Conservation (phyloP, 2,888 invertebrate genomes). For the Nemotelus pantherinus region DNA sequence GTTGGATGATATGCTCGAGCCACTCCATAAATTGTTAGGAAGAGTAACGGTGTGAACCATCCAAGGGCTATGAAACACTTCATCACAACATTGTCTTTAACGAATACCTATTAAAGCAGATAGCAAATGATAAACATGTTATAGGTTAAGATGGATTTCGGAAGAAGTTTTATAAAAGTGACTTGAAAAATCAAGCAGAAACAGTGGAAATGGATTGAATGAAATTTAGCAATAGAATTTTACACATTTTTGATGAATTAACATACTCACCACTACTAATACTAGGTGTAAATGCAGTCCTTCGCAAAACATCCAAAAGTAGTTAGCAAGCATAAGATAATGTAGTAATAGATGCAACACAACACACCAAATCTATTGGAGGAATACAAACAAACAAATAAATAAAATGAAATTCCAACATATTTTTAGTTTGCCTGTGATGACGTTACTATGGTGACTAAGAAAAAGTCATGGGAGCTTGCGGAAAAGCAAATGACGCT, state of each 20-base stretch:
- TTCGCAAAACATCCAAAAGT: constrained; percentile 88
- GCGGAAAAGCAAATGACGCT: too few species aligned
- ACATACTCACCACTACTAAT: constrained; percentile 72
- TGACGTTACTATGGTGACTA: too few species aligned
- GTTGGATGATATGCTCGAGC: constrained; percentile 64
- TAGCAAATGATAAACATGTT: constrained; percentile 16
- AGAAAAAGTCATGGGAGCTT: too few species aligned
- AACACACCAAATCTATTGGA: constrained; percentile 75
- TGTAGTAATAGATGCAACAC: constrained; percentile 73
- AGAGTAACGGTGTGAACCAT: constrained; percentile 72
- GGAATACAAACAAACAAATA: constrained; percentile 46
- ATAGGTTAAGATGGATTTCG: background rate
- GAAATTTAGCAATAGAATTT: too few species aligned
- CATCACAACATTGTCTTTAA: constrained; percentile 76
- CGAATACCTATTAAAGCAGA: constrained; percentile 69
- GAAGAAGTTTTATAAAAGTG: background rate
- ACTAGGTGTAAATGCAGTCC: constrained; percentile 80
- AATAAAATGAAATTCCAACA: background rate
- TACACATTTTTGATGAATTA: too few species aligned
- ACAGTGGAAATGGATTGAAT: too few species aligned
- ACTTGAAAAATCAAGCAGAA: background rate
- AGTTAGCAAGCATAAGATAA: constrained; percentile 80
- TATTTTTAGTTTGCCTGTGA: too few species aligned
- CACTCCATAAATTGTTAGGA: constrained; percentile 64
- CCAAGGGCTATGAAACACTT: constrained; percentile 74